phyloP scores from a whole-genome alignment of 2,888 invertebrate genomes.

The Malachius bipustulatus region DNA sequence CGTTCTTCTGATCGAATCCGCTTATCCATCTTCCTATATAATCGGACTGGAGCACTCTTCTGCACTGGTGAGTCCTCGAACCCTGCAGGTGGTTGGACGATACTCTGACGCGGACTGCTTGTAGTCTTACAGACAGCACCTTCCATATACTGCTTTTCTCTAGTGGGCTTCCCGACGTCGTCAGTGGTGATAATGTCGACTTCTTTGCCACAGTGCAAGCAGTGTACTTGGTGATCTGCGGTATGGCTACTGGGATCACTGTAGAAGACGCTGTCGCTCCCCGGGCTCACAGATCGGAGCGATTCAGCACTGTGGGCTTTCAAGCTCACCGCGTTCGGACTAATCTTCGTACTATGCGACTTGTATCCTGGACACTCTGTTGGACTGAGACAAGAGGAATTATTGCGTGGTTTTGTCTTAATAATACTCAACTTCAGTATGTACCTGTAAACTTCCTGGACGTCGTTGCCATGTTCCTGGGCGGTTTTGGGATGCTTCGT shows the following conservation, averaged over 20 bases:
- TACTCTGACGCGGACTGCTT: constrained; percentile 39
- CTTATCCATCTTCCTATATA: constrained; percentile 71
- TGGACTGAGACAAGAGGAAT: constrained; percentile 33
- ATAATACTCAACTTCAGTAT: too few species aligned
- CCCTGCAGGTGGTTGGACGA: constrained; percentile 79
- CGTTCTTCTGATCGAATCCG: constrained; percentile 56
- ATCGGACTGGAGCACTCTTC: constrained; percentile 41
- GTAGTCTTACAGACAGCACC: constrained; percentile 17
- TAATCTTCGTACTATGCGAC: constrained; percentile 28
- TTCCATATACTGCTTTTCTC: too few species aligned
- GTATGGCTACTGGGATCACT: constrained; percentile 59
- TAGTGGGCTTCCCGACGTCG: constrained; percentile 26
- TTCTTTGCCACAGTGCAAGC: constrained; percentile 75
- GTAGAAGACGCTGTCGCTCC: constrained; percentile 83
- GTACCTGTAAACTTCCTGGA: constrained; percentile 16
- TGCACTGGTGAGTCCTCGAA: constrained; percentile 71
- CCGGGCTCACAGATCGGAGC: constrained; percentile 77
- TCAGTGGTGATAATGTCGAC: constrained; percentile 39
- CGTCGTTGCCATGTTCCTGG: constrained; percentile 11
- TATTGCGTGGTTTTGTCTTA: constrained; percentile 6
- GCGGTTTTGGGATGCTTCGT: too few species aligned
- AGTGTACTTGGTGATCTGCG: constrained; percentile 47
- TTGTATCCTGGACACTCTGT: constrained; percentile 44
- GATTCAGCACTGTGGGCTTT: constrained; percentile 82
- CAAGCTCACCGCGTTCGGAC: constrained; percentile 43